A percentile compares a stretch with the other conserved stretches of the same genome.
Conservation (phyloP, 2,888 invertebrate genomes). For the Agrotis clavis region DNA sequence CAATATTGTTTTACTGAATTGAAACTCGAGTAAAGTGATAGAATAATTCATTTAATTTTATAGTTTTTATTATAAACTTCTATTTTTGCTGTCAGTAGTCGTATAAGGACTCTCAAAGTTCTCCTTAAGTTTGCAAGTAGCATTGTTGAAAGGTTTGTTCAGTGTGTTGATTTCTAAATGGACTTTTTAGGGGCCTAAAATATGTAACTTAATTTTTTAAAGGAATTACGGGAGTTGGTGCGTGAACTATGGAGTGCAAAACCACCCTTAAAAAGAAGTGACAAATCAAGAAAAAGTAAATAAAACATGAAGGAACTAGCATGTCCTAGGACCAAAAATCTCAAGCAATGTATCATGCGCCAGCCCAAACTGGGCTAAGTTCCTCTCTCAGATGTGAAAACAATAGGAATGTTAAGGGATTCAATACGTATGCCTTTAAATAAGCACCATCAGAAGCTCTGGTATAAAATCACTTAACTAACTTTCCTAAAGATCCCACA, state of each 20-base stretch:
- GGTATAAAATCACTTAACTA: neutral
- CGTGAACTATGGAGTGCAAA: too few species aligned
- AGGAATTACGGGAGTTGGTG: too few species aligned
- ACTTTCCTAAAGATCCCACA: neutral
- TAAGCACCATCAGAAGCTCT: neutral
- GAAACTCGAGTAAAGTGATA: neutral
- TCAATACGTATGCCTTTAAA: too few species aligned
- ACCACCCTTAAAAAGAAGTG: too few species aligned
- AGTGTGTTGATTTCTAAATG: constrained; percentile 28
- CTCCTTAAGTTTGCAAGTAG: constrained; percentile 34
- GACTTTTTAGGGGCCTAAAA: constrained; percentile 5
- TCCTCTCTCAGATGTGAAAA: too few species aligned
- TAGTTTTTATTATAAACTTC: neutral
- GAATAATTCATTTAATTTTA: neutral
- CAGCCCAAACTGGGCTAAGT: too few species aligned
- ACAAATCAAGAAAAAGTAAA: too few species aligned
- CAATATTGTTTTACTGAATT: constrained; percentile 4
- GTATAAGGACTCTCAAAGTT: neutral
- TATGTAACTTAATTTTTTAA: constrained; percentile 11
- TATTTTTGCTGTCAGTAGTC: neutral
- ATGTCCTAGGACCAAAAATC: too few species aligned
- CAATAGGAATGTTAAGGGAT: too few species aligned
- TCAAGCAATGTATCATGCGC: too few species aligned
- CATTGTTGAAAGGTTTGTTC: constrained; percentile 40
- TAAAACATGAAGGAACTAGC: too few species aligned